Conservation (phyloP, 2,888 invertebrate species). For the Aplocera efformata region DNA sequence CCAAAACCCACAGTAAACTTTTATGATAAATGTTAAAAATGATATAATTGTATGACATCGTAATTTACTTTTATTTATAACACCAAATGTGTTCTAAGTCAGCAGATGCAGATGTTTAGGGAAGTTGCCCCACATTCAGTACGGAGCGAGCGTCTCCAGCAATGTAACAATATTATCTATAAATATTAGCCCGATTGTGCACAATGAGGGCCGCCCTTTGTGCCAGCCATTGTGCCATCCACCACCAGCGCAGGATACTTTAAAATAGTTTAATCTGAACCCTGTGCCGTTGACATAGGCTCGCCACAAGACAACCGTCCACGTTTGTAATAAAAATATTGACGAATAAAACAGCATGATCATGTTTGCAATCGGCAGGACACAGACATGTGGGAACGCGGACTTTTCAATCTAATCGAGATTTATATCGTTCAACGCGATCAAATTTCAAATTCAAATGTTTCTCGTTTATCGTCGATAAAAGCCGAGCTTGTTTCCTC, state of each 20-base stretch:
- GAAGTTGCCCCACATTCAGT: conserved; percentile 44
- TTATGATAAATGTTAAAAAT: too few species aligned
- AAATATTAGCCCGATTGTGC: conserved; percentile 67
- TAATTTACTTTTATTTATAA: conserved; percentile 9
- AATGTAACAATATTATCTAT: conserved; percentile 71
- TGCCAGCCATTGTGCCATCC: conserved; percentile 45
- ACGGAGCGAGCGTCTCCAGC: conserved; percentile 39
- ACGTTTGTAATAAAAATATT: conserved; percentile 30
- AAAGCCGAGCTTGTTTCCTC: conserved; percentile 26
- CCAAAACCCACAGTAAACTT: not conserved
- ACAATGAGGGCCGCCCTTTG: conserved; percentile 51
- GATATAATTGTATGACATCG: not conserved
- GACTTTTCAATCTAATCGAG: conserved; percentile 52
- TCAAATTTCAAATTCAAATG: conserved; percentile 28
- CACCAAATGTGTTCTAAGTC: conserved; percentile 22
- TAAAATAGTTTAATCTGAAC: conserved; percentile 11
- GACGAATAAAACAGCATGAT: conserved; percentile 47
- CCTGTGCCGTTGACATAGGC: conserved; percentile 10
- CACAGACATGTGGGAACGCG: conserved; percentile 63
- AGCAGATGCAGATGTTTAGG: conserved; percentile 36
- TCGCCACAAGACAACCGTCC: not conserved
- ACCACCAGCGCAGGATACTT: conserved; percentile 14
- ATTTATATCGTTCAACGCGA: conserved; percentile 35
- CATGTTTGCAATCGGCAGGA: conserved; percentile 57
- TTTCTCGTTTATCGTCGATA: conserved; percentile 22